These are phyloP conservation scores for Nebria brevicollis DNA, from an alignment of 2,888 invertebrate genomes.

Conservation along the genomic window DNA sequence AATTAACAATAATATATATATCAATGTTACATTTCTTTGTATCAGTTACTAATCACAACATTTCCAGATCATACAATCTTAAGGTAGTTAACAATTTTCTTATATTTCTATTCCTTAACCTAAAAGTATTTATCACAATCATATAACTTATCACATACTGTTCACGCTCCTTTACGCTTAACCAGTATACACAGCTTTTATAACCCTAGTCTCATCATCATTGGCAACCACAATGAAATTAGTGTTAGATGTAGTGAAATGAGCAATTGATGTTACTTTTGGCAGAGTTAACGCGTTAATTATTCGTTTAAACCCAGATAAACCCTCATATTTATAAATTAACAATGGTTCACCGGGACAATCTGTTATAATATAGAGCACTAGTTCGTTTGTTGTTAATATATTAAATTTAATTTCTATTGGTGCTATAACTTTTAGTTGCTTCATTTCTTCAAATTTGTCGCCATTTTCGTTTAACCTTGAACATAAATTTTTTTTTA, in stretches of 20 bases:
- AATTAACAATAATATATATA: conserved; percentile 14
- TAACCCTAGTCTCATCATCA: conserved; percentile 53
- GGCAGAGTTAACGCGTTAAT: conserved; percentile 52
- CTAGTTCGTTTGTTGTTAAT: conserved; percentile 62
- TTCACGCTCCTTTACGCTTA: conserved; percentile 3
- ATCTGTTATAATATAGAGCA: conserved; percentile 61
- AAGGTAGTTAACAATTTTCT: conserved; percentile 20
- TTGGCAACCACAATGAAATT: conserved; percentile 56
- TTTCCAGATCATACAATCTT: conserved; percentile 6
- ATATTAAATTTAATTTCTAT: conserved; percentile 59
- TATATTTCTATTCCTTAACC: conserved; percentile 24
- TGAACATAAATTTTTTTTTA: conserved; percentile 35
- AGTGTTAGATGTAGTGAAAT: conserved; percentile 52
- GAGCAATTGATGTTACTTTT: conserved; percentile 9
- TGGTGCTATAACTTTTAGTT: conserved; percentile 58
- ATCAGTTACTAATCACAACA: conserved; percentile 2
- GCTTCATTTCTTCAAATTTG: conserved; percentile 59
- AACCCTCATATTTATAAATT: conserved; percentile 62
- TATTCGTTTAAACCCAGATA: conserved; percentile 59
- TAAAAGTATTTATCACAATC: conserved; percentile 27
- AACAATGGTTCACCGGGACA: conserved; percentile 59
- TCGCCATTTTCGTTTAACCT: conserved; percentile 53
- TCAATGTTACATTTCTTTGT: neutral
- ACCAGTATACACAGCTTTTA: conserved; percentile 58
- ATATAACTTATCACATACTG: conserved; percentile 5